These are phyloP conservation scores for Ctenopoma multispine DNA, from an alignment of 2,797 vertebrate species.

Conservation along the genomic window DNA sequence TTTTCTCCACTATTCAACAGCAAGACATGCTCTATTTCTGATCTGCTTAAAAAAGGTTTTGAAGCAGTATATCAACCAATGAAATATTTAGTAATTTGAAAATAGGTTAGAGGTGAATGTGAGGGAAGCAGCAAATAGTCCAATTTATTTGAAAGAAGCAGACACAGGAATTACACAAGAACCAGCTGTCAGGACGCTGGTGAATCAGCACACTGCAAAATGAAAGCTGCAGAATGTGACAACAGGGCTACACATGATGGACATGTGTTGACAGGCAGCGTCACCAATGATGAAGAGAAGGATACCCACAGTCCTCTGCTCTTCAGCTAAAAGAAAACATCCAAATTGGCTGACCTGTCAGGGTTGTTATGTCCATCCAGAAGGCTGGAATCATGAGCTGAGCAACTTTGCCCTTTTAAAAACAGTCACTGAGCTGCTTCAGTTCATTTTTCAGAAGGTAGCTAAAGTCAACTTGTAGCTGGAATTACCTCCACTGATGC, in stretches of 20 bases:
- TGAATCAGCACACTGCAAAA: constrained; percentile 80
- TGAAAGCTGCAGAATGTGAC: constrained; percentile 75
- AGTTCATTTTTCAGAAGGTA: constrained; percentile 41
- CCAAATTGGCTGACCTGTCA: constrained; percentile 74
- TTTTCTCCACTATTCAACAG: constrained; percentile 8
- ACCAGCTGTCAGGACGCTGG: constrained; percentile 73
- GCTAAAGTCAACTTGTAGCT: constrained; percentile 47
- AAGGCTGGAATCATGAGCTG: constrained; percentile 32
- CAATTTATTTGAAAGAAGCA: constrained; percentile 75
- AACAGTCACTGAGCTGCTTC: constrained; percentile 28
- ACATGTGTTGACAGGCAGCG: constrained; percentile 73
- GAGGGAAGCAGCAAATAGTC: constrained; percentile 65
- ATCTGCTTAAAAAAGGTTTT: constrained; percentile 23
- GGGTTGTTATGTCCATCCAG: constrained; percentile 32
- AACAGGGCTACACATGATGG: constrained; percentile 70
- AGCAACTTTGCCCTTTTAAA: constrained; percentile 54
- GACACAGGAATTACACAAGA: constrained; percentile 82
- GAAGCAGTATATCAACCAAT: constrained; percentile 25
- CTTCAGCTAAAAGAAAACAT: constrained; percentile 60
- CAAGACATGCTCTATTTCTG: background rate
- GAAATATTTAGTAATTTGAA: constrained; percentile 38
- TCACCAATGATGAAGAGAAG: constrained; percentile 47
- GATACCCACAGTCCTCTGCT: constrained; percentile 64
- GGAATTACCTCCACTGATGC: constrained; percentile 26
- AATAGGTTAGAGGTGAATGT: constrained; percentile 9